Percentiles rank a stretch among this genome's conserved stretches.
phyloP scores from a whole-genome alignment of 2,113 vertebrate species.

The Zapus hudsonius region DNA sequence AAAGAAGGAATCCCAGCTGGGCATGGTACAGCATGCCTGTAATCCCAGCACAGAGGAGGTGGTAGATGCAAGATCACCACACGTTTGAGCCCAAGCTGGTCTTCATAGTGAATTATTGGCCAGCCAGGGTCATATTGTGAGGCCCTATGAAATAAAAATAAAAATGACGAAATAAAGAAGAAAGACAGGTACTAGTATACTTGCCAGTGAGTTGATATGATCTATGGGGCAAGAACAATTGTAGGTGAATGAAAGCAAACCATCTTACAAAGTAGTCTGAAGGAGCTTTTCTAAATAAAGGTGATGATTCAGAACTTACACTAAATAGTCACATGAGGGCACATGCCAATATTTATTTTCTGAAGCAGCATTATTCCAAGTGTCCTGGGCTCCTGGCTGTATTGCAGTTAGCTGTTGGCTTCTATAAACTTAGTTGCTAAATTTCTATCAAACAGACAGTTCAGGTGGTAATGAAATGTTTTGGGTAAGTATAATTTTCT shows the following conservation, averaged over 20 bases:
- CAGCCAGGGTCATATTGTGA: background rate
- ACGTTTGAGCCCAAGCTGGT: background rate
- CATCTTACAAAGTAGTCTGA: background rate
- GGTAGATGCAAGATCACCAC: background rate
- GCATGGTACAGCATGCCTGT: background rate
- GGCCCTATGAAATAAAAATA: background rate
- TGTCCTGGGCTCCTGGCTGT: background rate
- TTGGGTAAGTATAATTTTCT: constrained; percentile 73
- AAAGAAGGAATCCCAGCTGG: background rate
- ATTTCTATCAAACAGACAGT: constrained; percentile 64
- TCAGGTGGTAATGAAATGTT: constrained; percentile 71
- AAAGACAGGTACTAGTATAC: background rate
- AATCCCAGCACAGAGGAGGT: background rate
- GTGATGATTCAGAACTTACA: background rate
- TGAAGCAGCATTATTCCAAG: background rate
- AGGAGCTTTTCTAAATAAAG: background rate
- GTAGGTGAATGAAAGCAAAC: background rate
- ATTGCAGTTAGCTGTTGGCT: background rate
- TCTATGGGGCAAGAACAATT: background rate
- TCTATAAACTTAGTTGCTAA: constrained; percentile 65
- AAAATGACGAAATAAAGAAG: background rate
- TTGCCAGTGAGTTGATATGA: background rate
- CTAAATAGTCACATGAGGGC: background rate
- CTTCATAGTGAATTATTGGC: background rate
- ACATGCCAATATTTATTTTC: background rate